Base-by-base conservation (phyloP, 2,888 invertebrate species). In the Napeogenes sylphis region DNA sequence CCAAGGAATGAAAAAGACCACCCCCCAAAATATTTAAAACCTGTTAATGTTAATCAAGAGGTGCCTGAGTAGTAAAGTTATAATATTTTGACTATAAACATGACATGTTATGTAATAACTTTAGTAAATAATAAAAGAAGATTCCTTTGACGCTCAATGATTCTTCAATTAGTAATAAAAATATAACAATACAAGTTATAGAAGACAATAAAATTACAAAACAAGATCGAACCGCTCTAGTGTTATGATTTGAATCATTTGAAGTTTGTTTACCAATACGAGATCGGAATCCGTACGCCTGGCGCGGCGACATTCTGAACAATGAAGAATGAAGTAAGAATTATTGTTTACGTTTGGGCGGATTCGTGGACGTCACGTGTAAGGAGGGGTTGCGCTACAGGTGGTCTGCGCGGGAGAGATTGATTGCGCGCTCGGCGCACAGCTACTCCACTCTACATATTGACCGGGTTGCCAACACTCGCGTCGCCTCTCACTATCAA, bases 281-380 rank as follows among this genome's bases (percentile, higher is more conserved):
- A 84, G 84, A 84, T 83, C 73, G 85, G 83, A 82, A 85, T 86
- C 75, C 78, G 82, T 77, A 81, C 86, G 87, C 87, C 84, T 83
- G 84, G 80, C 84, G 82, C 81, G 78, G 74, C 82, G 81, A 83
- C 85, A 85, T 85, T 85, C 85, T 82, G 83, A 82, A 87, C 89
- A 85, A 85, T 88, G 87, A 89, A 88, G 89, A 88, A 87, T 86
- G 89, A 87, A 88, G 82, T 85, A 87, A 87, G 89, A 87, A 89
- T 89, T 89, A 87, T 87, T 90, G 90, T 90, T 90, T 90, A 90
- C 90, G 90, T 90, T 89, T 89, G 85, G 89, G 87, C 84, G 87
- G 87, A 87, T 88, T 87, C 87, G 87, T 88, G 81, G 75, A 81
- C 82, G 86, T 82, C 90, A 90, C 90, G 90, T 90, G 90, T 87